A percentile compares a stretch with the other conserved stretches of the same genome.
Evolutionary conservation across 2,113 vertebrate species (phyloP).

Genomic region (Gadus macrocephalus): DNA sequence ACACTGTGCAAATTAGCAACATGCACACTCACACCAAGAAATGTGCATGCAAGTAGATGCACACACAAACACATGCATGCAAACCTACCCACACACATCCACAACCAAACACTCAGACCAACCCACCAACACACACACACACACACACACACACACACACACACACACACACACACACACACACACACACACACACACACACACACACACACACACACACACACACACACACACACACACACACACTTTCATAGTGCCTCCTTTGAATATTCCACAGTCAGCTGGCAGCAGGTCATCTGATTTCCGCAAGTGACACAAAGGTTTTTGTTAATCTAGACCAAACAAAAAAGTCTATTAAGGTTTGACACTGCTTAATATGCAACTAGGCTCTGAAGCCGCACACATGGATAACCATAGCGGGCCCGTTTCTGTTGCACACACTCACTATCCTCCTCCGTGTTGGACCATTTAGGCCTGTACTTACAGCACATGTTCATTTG

Average conservation of each 20-base stretch:
- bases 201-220: slow-evolving; percentile 19
- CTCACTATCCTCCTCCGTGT: no score
- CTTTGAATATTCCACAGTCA: slow-evolving; percentile 65
- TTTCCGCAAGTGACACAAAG: slow-evolving; percentile 60
- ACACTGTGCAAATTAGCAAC: no score
- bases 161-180: slow-evolving; percentile 17
- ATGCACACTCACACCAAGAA: neutral
- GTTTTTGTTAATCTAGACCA: slow-evolving; percentile 46
- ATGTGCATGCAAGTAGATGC: neutral
- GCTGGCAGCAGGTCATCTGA: slow-evolving; percentile 68
- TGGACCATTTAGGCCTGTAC: no score
- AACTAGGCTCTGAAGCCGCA: neutral
- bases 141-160: slow-evolving; percentile 10
- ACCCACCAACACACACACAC: slow-evolving; percentile 24
- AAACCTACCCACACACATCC: neutral
- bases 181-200: slow-evolving; percentile 10
- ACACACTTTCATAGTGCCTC: slow-evolving; percentile 51
- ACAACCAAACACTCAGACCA: slow-evolving; percentile 11
- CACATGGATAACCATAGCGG: neutral
- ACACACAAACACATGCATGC: neutral
- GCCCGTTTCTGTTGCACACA: neutral
- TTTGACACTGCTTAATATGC: slow-evolving; percentile 16
- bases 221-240: slow-evolving; percentile 26
- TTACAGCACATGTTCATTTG: neutral
- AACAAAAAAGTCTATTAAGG: slow-evolving; percentile 12